Conservation (phyloP, 2,888 invertebrate genomes). For the Oscheius sp. region DNA sequence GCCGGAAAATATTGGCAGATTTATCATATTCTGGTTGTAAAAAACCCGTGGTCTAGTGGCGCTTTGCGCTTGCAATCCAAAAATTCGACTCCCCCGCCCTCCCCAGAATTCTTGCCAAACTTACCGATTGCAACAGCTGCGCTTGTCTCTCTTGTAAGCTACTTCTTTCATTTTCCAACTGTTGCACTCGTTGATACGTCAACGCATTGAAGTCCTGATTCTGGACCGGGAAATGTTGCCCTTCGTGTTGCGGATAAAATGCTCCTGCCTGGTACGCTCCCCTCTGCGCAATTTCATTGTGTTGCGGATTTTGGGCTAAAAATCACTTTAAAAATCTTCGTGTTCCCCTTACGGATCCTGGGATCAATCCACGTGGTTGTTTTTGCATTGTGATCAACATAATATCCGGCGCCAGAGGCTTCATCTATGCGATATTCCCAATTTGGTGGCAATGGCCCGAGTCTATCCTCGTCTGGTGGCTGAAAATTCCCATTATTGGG, state of each 20-base stretch:
- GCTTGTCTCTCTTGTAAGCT: constrained; percentile 54
- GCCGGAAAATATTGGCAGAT: background rate
- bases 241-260: constrained; percentile 1
- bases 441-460: constrained; percentile 47
- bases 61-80: too few species aligned
- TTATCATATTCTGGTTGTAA: too few species aligned
- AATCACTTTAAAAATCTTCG: background rate
- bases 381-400: constrained; percentile 53
- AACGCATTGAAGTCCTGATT: constrained; percentile 16
- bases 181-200: constrained; percentile 44
- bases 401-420: constrained; percentile 46
- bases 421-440: constrained; percentile 54
- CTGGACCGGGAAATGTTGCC: constrained; percentile 42
- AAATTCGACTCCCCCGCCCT: too few species aligned
- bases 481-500: background rate
- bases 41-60: too few species aligned
- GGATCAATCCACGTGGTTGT: constrained; percentile 57
- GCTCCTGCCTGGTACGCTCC: constrained; percentile 15
- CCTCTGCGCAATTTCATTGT: constrained; percentile 5
- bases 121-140: constrained; percentile 50
- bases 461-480: constrained; percentile 32
- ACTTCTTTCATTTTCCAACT: constrained; percentile 52
- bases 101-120: too few species aligned
- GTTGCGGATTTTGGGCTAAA: constrained; percentile 3
- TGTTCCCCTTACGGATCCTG: constrained; percentile 35